Percentiles rank a stretch among this genome's conserved stretches.
Evolutionary conservation across 2,113 vertebrate species (phyloP).

Genomic region (Chaetops frenatus): DNA sequence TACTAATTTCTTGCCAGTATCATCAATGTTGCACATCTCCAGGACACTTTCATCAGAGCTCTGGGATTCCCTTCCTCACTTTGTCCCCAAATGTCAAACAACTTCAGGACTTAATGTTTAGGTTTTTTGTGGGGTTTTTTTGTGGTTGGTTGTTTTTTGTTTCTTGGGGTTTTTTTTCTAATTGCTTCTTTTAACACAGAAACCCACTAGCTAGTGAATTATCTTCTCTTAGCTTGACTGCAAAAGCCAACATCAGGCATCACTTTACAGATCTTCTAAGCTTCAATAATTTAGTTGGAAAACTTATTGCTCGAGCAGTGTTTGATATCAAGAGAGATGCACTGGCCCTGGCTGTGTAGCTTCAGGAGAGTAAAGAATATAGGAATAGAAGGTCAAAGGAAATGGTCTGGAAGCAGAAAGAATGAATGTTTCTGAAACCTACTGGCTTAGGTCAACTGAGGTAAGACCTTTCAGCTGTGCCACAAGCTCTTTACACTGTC

Average conservation of each 20-base stretch:
- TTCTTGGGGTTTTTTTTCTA: background rate
- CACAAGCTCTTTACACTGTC: background rate
- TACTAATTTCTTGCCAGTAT: background rate
- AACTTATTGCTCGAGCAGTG: background rate
- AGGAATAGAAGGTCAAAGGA: background rate
- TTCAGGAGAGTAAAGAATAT: background rate
- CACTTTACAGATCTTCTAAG: background rate
- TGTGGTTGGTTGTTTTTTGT: no score
- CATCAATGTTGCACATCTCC: background rate
- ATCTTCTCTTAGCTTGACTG: background rate
- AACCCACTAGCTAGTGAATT: background rate
- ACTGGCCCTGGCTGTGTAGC: background rate
- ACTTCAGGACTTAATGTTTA: background rate
- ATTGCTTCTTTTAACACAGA: background rate
- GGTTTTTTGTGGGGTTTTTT: no score
- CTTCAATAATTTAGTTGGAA: background rate
- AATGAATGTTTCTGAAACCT: background rate
- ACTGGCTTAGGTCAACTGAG: background rate
- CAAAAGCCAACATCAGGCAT: background rate
- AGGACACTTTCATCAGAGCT: background rate
- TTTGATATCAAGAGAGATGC: background rate
- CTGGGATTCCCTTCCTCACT: background rate
- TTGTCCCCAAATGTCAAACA: background rate
- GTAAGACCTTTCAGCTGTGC: background rate
- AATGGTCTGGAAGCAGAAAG: background rate